Evolutionary conservation across 1,140 invertebrate species (phyloP).

Genomic region (Drosophila saltans): DNA sequence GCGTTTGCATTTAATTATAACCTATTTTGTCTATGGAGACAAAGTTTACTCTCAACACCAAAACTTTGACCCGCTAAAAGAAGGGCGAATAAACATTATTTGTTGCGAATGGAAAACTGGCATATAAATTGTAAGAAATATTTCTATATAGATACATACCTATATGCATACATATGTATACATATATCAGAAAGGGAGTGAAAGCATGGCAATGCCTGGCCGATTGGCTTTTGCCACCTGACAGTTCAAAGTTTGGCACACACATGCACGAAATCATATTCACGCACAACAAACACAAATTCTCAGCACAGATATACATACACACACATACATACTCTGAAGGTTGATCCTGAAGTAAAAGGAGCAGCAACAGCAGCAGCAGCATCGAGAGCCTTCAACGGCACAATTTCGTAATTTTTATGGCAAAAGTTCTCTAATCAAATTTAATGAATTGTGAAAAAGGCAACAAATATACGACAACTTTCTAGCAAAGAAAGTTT

Average conservation of each 20-base stretch:
- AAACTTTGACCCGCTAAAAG: slow-evolving; percentile 36
- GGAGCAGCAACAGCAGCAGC: slow-evolving; percentile 37
- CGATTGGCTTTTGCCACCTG: slow-evolving; percentile 78
- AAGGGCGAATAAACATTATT: slow-evolving; percentile 1
- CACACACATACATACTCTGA: slow-evolving; percentile 22
- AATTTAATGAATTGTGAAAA: slow-evolving; percentile 82
- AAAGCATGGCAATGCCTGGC: slow-evolving; percentile 38
- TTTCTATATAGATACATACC: neutral
- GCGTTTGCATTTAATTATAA: slow-evolving; percentile 78
- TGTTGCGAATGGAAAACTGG: slow-evolving; percentile 1
- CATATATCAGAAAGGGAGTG: neutral
- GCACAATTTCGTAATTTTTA: slow-evolving; percentile 82
- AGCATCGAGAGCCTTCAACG: slow-evolving; percentile 67
- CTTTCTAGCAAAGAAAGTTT: slow-evolving; percentile 73
- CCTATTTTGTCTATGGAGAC: slow-evolving; percentile 39
- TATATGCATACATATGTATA: too few relatives aligned
- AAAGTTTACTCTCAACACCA: slow-evolving; percentile 11
- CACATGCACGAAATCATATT: slow-evolving; percentile 76
- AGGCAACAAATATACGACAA: slow-evolving; percentile 81
- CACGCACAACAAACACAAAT: slow-evolving; percentile 81
- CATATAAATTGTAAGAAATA: slow-evolving; percentile 58
- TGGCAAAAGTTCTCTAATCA: slow-evolving; percentile 82
- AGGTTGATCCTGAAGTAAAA: slow-evolving; percentile 46
- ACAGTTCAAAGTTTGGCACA: slow-evolving; percentile 70
- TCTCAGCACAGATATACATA: slow-evolving; percentile 41